Evolutionary conservation across 2,797 vertebrate species (phyloP).

Genomic region (Fratercula arctica): DNA sequence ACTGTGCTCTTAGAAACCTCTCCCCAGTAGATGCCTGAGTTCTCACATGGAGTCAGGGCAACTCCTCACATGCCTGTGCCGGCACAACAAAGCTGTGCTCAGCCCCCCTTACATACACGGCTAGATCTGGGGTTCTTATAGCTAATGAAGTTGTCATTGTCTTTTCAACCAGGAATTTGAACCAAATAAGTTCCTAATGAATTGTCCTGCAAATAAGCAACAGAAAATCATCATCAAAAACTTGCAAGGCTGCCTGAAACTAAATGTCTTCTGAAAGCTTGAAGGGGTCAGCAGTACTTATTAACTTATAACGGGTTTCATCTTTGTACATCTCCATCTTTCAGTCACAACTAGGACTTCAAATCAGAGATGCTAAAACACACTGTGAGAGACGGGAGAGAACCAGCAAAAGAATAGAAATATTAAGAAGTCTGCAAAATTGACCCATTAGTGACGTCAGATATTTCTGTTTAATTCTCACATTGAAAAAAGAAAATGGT

Average conservation of each 20-base stretch:
- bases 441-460: neutral
- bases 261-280: neutral
- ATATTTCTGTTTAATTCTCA: neutral
- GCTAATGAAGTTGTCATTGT: neutral
- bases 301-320: neutral
- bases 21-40: neutral
- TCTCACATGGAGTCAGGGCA: neutral
- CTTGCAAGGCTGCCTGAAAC: neutral
- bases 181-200: neutral
- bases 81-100: neutral
- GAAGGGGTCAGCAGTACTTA: neutral
- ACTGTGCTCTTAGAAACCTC: neutral
- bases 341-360: neutral
- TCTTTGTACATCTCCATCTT: neutral
- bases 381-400: neutral
- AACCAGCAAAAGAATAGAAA: neutral
- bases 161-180: neutral
- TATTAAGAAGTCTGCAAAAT: neutral
- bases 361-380: neutral
- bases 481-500: neutral
- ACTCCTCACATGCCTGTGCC: neutral
- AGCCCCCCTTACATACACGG: fast-evolving
- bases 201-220: neutral
- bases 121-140: neutral
- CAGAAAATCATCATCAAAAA: neutral